Conservation (phyloP, 1,140 invertebrate genomes). For the Drosophila sucinea region DNA sequence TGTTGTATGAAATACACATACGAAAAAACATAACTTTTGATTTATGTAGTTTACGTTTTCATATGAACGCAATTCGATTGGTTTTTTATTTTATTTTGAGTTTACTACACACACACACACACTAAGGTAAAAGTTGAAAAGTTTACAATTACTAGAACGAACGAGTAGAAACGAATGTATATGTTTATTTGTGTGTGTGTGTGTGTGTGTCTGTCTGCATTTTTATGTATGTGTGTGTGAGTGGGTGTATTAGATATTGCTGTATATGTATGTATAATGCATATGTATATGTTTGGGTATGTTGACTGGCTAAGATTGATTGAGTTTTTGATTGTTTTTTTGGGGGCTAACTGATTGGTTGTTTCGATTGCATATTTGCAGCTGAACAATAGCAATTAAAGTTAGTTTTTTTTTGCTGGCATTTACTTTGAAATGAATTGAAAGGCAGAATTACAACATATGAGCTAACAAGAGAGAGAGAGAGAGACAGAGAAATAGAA, state of each 20-base stretch:
- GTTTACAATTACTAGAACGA: slow-evolving; percentile 75
- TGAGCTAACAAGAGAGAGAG: slow-evolving; percentile 15
- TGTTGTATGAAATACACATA: slow-evolving; percentile 57
- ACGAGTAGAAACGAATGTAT: slow-evolving; percentile 66
- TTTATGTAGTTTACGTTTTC: slow-evolving; percentile 31
- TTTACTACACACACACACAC: slow-evolving; percentile 66
- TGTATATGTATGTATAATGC: slow-evolving; percentile 3
- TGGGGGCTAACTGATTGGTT: slow-evolving; percentile 41
- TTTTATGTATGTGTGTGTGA: slow-evolving; percentile 11
- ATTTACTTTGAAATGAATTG: slow-evolving; percentile 11
- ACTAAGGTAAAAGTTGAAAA: slow-evolving; percentile 70
- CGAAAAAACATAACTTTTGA: slow-evolving; percentile 52
- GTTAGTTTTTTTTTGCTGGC: slow-evolving; percentile 43
- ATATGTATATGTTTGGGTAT: slow-evolving; percentile 24
- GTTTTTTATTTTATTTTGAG: slow-evolving; percentile 38
- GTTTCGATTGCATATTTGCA: slow-evolving; percentile 41
- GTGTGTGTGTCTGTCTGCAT: slow-evolving; percentile 29
- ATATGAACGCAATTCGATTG: slow-evolving; percentile 37
- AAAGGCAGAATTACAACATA: not conserved
- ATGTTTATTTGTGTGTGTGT: slow-evolving; percentile 24
- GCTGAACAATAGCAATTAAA: slow-evolving; percentile 51
- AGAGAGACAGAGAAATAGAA: slow-evolving; percentile 11
- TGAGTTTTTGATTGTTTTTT: slow-evolving; percentile 45
- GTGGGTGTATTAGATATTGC: slow-evolving; percentile 13
- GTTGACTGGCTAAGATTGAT: slow-evolving; percentile 44